phyloP scores from a whole-genome alignment of 2,797 vertebrate genomes.

The Sebastes reedi region DNA sequence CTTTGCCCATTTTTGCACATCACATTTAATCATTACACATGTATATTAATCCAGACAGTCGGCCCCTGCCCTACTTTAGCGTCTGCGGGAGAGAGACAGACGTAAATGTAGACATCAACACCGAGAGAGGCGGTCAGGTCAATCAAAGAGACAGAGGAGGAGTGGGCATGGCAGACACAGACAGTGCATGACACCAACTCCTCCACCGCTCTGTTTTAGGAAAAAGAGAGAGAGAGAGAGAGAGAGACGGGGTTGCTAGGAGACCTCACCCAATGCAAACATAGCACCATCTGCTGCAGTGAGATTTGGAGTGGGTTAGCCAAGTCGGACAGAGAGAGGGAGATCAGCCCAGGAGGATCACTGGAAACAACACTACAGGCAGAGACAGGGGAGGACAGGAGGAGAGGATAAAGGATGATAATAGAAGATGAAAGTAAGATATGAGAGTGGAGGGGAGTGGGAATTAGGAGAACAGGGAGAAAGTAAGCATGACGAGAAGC shows the following conservation, averaged over 20 bases:
- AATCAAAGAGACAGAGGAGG: conserved; percentile 44
- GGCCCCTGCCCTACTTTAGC: conserved; percentile 57
- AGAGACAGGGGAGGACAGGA: conserved; percentile 2
- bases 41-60: conserved; percentile 57
- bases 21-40: conserved; percentile 54
- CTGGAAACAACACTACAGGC: conserved; percentile 42
- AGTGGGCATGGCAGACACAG: conserved; percentile 57
- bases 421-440: conserved; percentile 13
- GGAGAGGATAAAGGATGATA: neutral
- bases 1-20: conserved; percentile 43
- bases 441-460: neutral
- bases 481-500: conserved; percentile 6
- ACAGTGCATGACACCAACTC: conserved; percentile 71
- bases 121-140: conserved; percentile 54
- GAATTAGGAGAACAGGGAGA: neutral
- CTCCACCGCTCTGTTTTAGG: conserved; percentile 63
- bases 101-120: conserved; percentile 51
- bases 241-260: conserved; percentile 81
- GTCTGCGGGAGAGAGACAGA: conserved; percentile 24
- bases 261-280: conserved; percentile 80
- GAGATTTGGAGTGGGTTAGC: conserved; percentile 69
- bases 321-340: conserved; percentile 61
- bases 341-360: conserved; percentile 45
- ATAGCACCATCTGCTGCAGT: conserved; percentile 81
- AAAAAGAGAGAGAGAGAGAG: conserved; percentile 24